These are phyloP conservation scores for Dendrocincla fuliginosa DNA, from an alignment of 2,797 vertebrate species.

Conservation along the genomic window DNA sequence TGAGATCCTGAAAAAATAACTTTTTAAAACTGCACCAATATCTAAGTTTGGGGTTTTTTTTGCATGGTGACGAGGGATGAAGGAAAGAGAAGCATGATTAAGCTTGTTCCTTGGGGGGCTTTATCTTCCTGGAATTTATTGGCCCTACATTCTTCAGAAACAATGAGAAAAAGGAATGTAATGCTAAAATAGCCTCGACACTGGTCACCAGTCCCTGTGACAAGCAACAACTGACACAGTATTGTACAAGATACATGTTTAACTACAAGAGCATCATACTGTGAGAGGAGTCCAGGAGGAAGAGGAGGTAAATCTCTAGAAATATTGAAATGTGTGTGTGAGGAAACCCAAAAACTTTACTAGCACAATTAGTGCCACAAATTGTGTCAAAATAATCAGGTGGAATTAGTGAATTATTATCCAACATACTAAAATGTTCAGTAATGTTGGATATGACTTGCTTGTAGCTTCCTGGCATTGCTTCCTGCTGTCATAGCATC, in stretches of 20 bases:
- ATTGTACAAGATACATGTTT: background rate
- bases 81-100: background rate
- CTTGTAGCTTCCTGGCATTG: background rate
- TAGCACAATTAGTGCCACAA: background rate
- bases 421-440: background rate
- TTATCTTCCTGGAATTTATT: background rate
- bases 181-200: background rate
- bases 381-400: background rate
- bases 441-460: background rate
- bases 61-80: no score
- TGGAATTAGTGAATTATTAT: background rate
- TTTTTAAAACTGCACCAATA: background rate
- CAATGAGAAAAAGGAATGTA: background rate
- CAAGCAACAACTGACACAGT: rapidly evolving
- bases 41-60: background rate
- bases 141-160: background rate
- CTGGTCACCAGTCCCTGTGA: background rate
- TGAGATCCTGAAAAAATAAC: background rate
- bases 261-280: background rate
- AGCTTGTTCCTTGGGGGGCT: background rate
- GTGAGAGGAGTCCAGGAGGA: background rate
- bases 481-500: background rate
- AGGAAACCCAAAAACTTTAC: background rate
- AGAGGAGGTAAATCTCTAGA: background rate
- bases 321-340: rapidly evolving